Percentiles rank a stretch among this genome's conserved stretches.
phyloP scores from a whole-genome alignment of 2,113 vertebrate genomes.

The Daboia siamensis region DNA sequence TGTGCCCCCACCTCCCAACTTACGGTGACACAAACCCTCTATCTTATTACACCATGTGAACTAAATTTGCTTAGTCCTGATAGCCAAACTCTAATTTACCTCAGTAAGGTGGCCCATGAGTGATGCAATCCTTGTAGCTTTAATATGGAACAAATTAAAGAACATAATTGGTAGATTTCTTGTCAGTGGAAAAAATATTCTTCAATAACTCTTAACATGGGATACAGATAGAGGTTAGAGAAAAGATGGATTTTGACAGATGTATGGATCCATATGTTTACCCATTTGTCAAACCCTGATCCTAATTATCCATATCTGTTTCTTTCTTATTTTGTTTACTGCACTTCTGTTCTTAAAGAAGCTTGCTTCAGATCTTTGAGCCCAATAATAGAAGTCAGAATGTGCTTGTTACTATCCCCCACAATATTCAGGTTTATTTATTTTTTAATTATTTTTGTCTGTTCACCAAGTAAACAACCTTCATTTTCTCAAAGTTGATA shows the following conservation, averaged over 20 bases:
- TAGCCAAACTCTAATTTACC: not conserved
- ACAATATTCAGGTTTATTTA: not conserved
- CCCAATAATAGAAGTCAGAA: slow-evolving; percentile 29
- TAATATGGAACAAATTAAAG: not conserved
- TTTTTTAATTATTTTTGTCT: not conserved
- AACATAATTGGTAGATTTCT: not conserved
- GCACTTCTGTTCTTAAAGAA: not conserved
- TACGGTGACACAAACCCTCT: no score
- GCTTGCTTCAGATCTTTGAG: slow-evolving; percentile 16
- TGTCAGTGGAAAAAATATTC: not conserved
- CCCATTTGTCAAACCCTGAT: not conserved
- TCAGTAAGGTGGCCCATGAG: not conserved
- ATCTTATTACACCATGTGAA: no score
- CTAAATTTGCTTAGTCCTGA: not conserved
- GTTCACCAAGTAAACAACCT: not conserved
- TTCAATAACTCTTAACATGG: not conserved
- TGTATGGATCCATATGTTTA: not conserved
- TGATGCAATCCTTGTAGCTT: not conserved
- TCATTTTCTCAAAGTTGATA: not conserved
- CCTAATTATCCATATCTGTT: not conserved
- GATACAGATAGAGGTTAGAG: not conserved
- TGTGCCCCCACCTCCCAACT: no score
- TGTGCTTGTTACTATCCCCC: not conserved
- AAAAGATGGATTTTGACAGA: not conserved
- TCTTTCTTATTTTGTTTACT: not conserved